phyloP scores from a whole-genome alignment of 2,888 invertebrate genomes.

The Elmis aenea region DNA sequence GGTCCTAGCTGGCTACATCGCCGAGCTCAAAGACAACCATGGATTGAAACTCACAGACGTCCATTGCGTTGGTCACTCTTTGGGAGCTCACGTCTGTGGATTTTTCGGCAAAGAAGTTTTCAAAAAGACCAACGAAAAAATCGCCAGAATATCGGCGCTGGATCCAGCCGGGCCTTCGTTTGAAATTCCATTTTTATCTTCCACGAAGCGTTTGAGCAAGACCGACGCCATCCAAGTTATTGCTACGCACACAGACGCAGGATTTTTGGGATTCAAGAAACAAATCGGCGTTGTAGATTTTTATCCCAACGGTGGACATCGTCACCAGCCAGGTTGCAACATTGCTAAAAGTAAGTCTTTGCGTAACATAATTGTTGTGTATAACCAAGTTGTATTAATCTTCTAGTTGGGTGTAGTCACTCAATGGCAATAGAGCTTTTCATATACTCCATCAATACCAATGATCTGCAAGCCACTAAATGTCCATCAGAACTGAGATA shows the following conservation, averaged over 20 bases:
- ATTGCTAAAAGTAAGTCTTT: no score
- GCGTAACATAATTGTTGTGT: no score
- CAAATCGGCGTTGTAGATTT: conserved; percentile 51
- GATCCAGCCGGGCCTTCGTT: conserved; percentile 54
- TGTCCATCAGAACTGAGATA: no score
- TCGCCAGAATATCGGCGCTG: conserved; percentile 48
- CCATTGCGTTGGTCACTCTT: conserved; percentile 39
- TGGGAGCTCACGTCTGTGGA: conserved; percentile 38
- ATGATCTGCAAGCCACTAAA: no score
- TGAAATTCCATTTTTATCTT: conserved; percentile 36
- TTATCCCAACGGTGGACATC: conserved; percentile 53
- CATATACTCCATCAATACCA: no score
- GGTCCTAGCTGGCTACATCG: no score
- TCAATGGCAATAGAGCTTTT: no score
- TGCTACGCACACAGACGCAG: conserved; percentile 57
- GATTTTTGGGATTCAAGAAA: conserved; percentile 47
- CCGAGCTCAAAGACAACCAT: no score
- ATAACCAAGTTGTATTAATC: no score
- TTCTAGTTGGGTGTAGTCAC: no score
- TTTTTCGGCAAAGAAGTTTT: conserved; percentile 33
- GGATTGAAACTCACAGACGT: conserved; percentile 20
- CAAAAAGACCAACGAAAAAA: conserved; percentile 24
- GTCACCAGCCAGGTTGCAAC: conserved; percentile 56
- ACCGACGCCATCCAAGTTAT: conserved; percentile 57
- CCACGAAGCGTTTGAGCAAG: conserved; percentile 49